Base-by-base conservation (phyloP, 2,797 vertebrate genomes). In the Prunella strophiata region DNA sequence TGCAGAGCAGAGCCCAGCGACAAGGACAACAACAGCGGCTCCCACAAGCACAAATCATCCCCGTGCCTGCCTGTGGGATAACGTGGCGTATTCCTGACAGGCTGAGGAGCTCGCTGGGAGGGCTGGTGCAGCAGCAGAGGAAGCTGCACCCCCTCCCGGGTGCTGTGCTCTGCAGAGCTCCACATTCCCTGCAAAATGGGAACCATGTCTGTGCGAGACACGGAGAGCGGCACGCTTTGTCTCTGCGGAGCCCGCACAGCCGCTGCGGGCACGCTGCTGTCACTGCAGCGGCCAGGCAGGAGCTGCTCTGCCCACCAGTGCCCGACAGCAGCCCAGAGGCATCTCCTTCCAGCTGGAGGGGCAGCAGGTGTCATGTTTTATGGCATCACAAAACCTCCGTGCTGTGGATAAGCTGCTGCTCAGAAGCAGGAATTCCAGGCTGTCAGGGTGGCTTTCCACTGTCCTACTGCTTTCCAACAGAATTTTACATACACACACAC, bases 101-200 rank as follows among this genome's bases (percentile, higher is more conserved):
- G 88, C 50, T 5, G 78, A 54, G 87, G 61, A 83, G 81, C 89
- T 80, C 61, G 75, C 84, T 75, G 87, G 71, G 88, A 91, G 91
- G 87, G 89, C 88, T 95, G 84, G 19, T 91, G 93, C 91, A 76
- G 88, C n/a, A 66, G 3, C 63, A 70, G 61, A 71, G 65, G 75
- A 76, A 57, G 93, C 94, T 89, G 92, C 89, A 89, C 25, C 71
- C 71, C 81, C 89, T 85, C 91, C 86, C 42, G 72, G 48, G 90
- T 51, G 84, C 40, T 92, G 68, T 13, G 95, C 84, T 93, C 92
- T 3, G 65, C 84, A 75, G 88, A 87, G 84, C 95, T 88, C 89
- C 26, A 2, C 83, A 5, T 5, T 76, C 72, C 54, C 72, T 9
- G 82, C 82, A 13, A 5, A n/a, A 52, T 0, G 62, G 54, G 72